phyloP scores from a whole-genome alignment of 1,140 invertebrate genomes.

The Drosophila lacertosa region DNA sequence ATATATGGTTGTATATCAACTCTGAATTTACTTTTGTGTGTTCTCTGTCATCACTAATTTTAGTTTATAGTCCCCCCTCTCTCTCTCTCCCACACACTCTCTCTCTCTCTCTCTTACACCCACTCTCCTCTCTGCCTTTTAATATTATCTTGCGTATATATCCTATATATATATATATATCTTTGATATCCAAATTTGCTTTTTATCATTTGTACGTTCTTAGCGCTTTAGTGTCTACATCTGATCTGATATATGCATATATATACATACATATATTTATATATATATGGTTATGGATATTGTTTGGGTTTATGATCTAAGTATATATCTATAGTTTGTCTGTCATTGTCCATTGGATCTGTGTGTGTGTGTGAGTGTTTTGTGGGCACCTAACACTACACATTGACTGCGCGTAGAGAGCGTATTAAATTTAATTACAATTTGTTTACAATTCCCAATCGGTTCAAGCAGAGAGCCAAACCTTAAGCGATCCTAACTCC shows the following conservation, averaged over 20 bases:
- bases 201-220: slow-evolving; percentile 47
- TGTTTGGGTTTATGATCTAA: slow-evolving; percentile 30
- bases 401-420: background rate
- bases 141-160: background rate
- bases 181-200: slow-evolving; percentile 16
- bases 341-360: slow-evolving; percentile 21
- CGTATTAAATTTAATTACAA: too few relatives aligned
- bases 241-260: slow-evolving; percentile 37
- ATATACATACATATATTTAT: slow-evolving; percentile 29
- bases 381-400: slow-evolving; percentile 9
- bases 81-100: slow-evolving; percentile 8
- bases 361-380: slow-evolving; percentile 19
- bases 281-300: slow-evolving; percentile 57
- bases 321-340: slow-evolving; percentile 37
- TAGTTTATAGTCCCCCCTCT: slow-evolving; percentile 27
- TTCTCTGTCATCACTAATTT: slow-evolving; percentile 80
- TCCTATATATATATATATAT: slow-evolving; percentile 10
- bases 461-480: slow-evolving; percentile 5
- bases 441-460: background rate
- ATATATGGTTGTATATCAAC: slow-evolving; percentile 21
- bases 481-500: slow-evolving; percentile 12
- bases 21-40: slow-evolving; percentile 54
- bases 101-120: background rate
- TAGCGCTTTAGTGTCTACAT: slow-evolving; percentile 51
- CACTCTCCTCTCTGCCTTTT: background rate